Evolutionary conservation across 2,888 invertebrate species (phyloP), one percentile per base, ranked within the genome.

Genomic region (Leptarthrus brevirostris): DNA sequence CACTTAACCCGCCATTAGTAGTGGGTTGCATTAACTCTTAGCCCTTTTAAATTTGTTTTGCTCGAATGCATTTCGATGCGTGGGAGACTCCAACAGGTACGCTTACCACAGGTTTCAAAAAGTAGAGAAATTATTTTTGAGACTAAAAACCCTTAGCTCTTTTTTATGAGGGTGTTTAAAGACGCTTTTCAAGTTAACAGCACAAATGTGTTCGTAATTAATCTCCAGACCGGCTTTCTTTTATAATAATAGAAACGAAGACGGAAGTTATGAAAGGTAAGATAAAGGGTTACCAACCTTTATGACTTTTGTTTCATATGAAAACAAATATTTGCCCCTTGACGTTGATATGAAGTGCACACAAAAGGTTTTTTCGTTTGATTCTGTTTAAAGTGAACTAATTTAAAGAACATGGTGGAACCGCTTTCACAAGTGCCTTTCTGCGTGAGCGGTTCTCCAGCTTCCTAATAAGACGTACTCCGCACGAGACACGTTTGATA

Each of bases 401-500:
- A 30, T 30, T 30, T 30, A 5, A 30, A 30, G 30, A 30, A 30
- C n/a, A n/a, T 30, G 4, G 8, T 30, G 4, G 3, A 5, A 5
- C 30, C 3, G 30, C 4, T 30, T 30, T 3, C 30, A 30, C 30
- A 30, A 30, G 30, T 30, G 30, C 30, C 8, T 30, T 30, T 30
- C 3, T 30, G 30, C 30, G 30, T 30, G 30, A 30, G 30, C 30
- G 30, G 30, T 8, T 8, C 30, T 30, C 3, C 30, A 30, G 8
- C 30, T 30, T 30, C 30, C 58, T 58, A 58, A 58, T 36, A 58
- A 58, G 36, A 20, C 18, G 26, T 10, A 10, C 3, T 5, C 10
- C 16, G 58, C 58, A 58, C 36, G 58, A 58, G 36, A 36, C 58
- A 58, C 58, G 58, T 58, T 36, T 36, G 20, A n/a, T 58, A 20